Evolutionary conservation across 2,113 vertebrate species (phyloP).

Genomic region (Saccopteryx bilineata): DNA sequence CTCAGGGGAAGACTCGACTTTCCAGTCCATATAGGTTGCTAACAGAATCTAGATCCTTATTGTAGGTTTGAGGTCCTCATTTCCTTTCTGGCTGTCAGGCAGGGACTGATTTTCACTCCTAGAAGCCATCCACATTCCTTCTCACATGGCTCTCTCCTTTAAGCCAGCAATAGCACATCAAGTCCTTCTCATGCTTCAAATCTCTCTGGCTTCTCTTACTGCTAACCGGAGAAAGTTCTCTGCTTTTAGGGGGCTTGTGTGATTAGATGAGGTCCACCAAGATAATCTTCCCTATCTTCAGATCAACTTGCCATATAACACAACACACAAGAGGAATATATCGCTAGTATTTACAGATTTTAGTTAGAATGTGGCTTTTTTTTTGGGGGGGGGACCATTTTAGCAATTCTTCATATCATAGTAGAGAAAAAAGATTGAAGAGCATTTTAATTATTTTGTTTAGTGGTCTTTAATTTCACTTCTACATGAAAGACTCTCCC

Average conservation of each 20-base stretch:
- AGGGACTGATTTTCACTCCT: background rate
- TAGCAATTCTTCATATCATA: background rate
- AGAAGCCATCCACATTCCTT: background rate
- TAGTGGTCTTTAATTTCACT: constrained; percentile 49
- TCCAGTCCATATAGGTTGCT: background rate
- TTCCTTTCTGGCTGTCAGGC: background rate
- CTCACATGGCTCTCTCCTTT: background rate
- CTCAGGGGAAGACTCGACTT: background rate
- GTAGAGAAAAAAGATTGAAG: constrained; percentile 26
- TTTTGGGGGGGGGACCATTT: background rate
- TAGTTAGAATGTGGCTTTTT: background rate
- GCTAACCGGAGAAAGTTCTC: background rate
- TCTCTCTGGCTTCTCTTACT: constrained; percentile 16
- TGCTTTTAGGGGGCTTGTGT: background rate
- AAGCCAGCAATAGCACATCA: background rate
- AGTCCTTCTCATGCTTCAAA: background rate
- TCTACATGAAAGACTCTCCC: constrained; percentile 47
- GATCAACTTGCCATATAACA: background rate
- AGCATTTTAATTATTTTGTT: constrained; percentile 60
- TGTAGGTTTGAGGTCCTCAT: background rate
- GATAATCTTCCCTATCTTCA: constrained; percentile 4
- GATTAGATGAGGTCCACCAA: background rate
- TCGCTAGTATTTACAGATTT: constrained; percentile 9
- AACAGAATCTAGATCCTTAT: background rate
- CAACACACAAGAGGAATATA: background rate